Percentiles rank a stretch among this genome's conserved stretches.
Conservation (phyloP, 2,113 vertebrate genomes). For the Heterotilapia buettikoferi region DNA sequence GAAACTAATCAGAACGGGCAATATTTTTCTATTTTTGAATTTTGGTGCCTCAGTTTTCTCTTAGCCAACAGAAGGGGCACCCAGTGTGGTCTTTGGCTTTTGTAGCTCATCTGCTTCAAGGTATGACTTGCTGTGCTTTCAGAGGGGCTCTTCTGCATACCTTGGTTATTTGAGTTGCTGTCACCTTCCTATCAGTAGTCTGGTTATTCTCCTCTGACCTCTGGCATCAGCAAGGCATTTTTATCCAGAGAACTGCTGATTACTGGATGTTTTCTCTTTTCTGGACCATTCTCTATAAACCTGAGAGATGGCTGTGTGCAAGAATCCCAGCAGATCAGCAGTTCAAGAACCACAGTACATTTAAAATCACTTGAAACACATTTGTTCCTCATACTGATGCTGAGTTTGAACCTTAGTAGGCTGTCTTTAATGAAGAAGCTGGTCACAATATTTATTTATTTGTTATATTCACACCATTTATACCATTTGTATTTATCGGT, state of each 20-base stretch:
- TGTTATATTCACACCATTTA: background rate
- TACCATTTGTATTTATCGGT: background rate
- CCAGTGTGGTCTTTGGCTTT: background rate
- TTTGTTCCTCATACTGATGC: background rate
- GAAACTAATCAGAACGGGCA: background rate
- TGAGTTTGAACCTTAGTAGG: background rate
- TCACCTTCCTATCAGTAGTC: background rate
- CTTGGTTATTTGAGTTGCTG: background rate
- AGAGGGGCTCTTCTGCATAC: background rate
- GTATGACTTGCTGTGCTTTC: background rate
- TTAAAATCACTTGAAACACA: background rate
- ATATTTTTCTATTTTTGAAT: background rate
- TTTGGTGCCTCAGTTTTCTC: background rate
- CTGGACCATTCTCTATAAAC: background rate
- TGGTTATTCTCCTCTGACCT: background rate
- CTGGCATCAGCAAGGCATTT: background rate
- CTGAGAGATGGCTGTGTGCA: background rate
- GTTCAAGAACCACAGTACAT: background rate
- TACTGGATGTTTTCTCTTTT: background rate
- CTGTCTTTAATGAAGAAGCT: background rate
- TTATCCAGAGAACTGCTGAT: background rate
- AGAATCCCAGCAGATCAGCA: background rate
- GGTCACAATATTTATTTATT: background rate
- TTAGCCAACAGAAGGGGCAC: background rate
- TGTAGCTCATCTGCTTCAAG: background rate